Evolutionary conservation across 2,113 vertebrate species (phyloP), one percentile per base, ranked within the genome.

Genomic region (Turnix velox): DNA sequence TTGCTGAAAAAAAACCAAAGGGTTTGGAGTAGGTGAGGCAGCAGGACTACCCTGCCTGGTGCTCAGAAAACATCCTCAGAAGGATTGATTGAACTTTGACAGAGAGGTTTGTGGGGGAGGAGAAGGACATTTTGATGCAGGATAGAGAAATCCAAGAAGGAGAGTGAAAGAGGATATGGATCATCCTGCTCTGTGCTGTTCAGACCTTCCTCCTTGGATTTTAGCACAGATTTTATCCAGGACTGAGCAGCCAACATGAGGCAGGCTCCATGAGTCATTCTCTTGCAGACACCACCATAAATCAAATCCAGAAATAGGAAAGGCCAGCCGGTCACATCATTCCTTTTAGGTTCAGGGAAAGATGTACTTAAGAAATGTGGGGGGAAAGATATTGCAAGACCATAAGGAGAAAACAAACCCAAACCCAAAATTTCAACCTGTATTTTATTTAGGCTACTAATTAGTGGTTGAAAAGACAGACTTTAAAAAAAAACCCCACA

Each of bases 231-330:
- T 49, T 55, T 59, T 51, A 74, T 33, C 22, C 3, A 4, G 33
- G 88, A 17, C 78, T 35, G 59, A 78, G 87, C 1, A 1, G 90
- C 80, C 85, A 72, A 3, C 7, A 7, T 9, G 45, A 84, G 59
- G 61, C 74, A 46, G 49, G 73, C 22, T 43, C 54, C 61, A 4
- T 88, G 93, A 95, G 74, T 93, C 84, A 91, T 84, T 28, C 80
- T 22, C 51, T 59, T 0, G 0, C 61, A 42, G 84, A 52, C 83
- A 84, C 61, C 84, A 42, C 35, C 76, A 84, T 82, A 93, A 96
- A 95, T 93, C 95, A 93, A 58, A 92, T 87, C 91, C 95, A 96
- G 95, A 95, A 95, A 95, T 91, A 94, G 86, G 88, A 82, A 72
- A 91, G 87, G 84, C 61, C 80, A 82, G 69, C 55, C 3, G 27